Evolutionary conservation across 2,888 invertebrate genomes (phyloP).

Genomic region (Nebria salina): DNA sequence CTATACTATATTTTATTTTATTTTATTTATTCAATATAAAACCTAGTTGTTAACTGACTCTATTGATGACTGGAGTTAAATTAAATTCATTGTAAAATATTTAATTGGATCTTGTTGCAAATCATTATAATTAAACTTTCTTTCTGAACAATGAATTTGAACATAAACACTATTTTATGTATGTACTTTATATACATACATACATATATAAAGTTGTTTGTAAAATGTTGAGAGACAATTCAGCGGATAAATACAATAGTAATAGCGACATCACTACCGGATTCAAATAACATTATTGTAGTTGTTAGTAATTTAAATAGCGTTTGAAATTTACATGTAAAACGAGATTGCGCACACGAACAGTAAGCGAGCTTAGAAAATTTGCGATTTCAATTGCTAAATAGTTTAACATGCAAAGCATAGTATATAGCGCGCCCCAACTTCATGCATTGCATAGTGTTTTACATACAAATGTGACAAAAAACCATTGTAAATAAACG

Average conservation of each 20-base stretch:
- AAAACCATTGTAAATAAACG: slow-evolving; percentile 16
- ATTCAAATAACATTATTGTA: slow-evolving; percentile 42
- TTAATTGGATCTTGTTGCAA: background rate
- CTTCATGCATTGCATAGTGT: slow-evolving; percentile 9
- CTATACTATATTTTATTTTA: background rate
- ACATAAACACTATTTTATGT: no score
- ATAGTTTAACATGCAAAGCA: slow-evolving; percentile 30
- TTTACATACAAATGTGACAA: slow-evolving; percentile 42
- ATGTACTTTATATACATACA: no score
- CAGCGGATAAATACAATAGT: background rate
- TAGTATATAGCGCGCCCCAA: background rate
- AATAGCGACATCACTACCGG: slow-evolving; percentile 26
- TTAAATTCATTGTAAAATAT: background rate
- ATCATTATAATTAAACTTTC: background rate
- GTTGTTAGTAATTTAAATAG: slow-evolving; percentile 44
- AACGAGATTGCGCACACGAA: slow-evolving; percentile 32
- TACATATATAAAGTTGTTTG: slow-evolving; percentile 15
- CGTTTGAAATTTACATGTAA: slow-evolving; percentile 37
- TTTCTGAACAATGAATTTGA: background rate
- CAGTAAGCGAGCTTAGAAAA: slow-evolving; percentile 9
- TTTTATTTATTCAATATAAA: slow-evolving; percentile 3
- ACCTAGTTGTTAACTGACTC: slow-evolving; percentile 1
- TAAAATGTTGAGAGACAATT: slow-evolving; percentile 27
- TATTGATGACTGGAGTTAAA: background rate
- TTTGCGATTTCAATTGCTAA: slow-evolving; percentile 45